Conservation (phyloP, 2,888 invertebrate genomes). For the Drosophila bunnanda region DNA sequence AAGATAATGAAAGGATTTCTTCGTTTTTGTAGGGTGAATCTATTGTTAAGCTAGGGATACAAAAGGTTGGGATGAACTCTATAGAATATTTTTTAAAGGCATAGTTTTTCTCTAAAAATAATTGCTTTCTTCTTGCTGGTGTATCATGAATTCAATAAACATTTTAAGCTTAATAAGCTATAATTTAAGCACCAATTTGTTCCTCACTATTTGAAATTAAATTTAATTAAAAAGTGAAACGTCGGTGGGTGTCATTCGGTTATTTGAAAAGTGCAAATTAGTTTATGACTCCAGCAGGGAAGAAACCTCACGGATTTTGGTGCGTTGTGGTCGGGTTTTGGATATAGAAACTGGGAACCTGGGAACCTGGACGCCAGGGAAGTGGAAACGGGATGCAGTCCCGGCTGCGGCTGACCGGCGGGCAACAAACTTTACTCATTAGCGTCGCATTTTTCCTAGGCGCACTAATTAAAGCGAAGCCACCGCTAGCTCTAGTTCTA, state of each 20-base stretch:
- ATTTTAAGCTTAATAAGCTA: neutral
- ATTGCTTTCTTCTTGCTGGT: neutral
- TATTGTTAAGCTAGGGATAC: neutral
- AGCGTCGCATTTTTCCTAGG: slow-evolving; percentile 74
- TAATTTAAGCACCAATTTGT: fast-evolving
- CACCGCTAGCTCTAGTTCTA: slow-evolving; percentile 23
- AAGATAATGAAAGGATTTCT: neutral
- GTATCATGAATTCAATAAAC: neutral
- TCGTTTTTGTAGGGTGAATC: neutral
- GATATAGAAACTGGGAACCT: neutral
- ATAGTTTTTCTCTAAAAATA: neutral
- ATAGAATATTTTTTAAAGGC: neutral
- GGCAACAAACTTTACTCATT: slow-evolving; percentile 79
- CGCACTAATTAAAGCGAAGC: slow-evolving; percentile 73
- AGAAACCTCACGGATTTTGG: slow-evolving; percentile 31
- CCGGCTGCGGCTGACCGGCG: slow-evolving; percentile 44
- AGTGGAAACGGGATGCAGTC: slow-evolving; percentile 12
- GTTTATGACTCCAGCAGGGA: slow-evolving; percentile 38
- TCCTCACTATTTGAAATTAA: neutral
- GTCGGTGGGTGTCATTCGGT: slow-evolving; percentile 6
- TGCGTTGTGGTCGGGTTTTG: neutral
- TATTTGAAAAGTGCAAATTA: slow-evolving; percentile 43
- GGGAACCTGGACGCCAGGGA: neutral
- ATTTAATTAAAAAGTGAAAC: slow-evolving; percentile 16
- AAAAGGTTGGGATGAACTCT: too few relatives aligned